phyloP scores from a whole-genome alignment of 2,888 invertebrate genomes.

The Eumacrocentrus americanus region DNA sequence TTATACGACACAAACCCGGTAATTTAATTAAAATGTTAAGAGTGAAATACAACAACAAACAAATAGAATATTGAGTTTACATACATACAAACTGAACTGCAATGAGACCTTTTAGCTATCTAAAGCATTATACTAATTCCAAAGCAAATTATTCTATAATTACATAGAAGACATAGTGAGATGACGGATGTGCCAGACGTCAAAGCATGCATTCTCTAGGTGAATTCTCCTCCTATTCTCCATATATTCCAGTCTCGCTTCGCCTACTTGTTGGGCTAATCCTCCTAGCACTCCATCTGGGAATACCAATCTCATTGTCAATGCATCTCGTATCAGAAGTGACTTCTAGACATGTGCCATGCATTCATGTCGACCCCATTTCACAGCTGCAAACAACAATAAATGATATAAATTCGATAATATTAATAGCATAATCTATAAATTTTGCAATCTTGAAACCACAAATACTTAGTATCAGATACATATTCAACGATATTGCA shows the following conservation, averaged over 20 bases:
- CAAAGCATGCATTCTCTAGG: conserved; percentile 9
- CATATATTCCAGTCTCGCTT: conserved; percentile 26
- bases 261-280: conserved; percentile 27
- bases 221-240: conserved; percentile 19
- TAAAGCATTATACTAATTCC: too few relatives aligned
- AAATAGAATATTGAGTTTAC: too few relatives aligned
- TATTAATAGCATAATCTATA: background rate
- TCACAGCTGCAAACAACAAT: background rate
- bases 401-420: background rate
- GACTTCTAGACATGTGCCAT: conserved; percentile 4
- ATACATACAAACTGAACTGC: background rate
- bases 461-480: too few relatives aligned
- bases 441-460: too few relatives aligned
- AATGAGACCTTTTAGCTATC: too few relatives aligned
- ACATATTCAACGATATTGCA: too few relatives aligned
- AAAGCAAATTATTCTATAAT: conserved; percentile 21
- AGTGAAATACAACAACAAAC: too few relatives aligned
- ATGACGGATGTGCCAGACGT: background rate
- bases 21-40: background rate
- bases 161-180: conserved; percentile 11
- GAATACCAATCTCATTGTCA: conserved; percentile 16
- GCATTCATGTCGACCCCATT: background rate
- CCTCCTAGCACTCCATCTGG: background rate
- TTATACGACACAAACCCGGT: background rate
- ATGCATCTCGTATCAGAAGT: conserved; percentile 8